Conservation (phyloP, 23 tunicate species). For the Phallusia fumigata region DNA sequence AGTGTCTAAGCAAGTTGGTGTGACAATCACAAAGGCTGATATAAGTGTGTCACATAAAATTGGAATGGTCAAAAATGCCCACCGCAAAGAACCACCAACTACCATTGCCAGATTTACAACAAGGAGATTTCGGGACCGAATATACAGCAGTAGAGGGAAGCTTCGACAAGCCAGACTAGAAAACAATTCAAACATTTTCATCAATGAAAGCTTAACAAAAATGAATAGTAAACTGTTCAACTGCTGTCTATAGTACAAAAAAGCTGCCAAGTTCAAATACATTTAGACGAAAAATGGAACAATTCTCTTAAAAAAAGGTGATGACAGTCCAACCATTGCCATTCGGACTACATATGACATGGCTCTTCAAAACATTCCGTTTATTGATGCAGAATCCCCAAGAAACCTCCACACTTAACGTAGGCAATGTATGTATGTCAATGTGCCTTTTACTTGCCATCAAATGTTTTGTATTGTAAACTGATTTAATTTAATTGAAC, state of each 20-base stretch:
- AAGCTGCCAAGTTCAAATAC: background rate
- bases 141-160: background rate
- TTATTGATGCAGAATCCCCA: too few species aligned
- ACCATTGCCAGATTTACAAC: background rate
- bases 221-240: background rate
- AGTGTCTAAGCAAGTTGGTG: background rate
- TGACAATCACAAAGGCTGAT: background rate
- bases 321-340: background rate
- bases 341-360: background rate
- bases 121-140: background rate
- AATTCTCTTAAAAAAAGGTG: background rate
- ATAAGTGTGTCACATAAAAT: background rate
- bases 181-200: background rate
- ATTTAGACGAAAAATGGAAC: constrained; percentile 2
- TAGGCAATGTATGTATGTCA: too few species aligned
- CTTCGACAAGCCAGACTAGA: too few species aligned
- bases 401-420: too few species aligned
- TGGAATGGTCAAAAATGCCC: background rate
- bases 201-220: background rate
- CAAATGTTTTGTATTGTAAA: too few species aligned
- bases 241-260: background rate
- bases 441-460: too few species aligned
- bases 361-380: background rate
- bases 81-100: background rate
- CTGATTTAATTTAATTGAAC: too few species aligned